Percentiles rank a stretch among this genome's conserved stretches.
Evolutionary conservation across 2,113 vertebrate genomes (phyloP).

Genomic region (Helogale parvula): DNA sequence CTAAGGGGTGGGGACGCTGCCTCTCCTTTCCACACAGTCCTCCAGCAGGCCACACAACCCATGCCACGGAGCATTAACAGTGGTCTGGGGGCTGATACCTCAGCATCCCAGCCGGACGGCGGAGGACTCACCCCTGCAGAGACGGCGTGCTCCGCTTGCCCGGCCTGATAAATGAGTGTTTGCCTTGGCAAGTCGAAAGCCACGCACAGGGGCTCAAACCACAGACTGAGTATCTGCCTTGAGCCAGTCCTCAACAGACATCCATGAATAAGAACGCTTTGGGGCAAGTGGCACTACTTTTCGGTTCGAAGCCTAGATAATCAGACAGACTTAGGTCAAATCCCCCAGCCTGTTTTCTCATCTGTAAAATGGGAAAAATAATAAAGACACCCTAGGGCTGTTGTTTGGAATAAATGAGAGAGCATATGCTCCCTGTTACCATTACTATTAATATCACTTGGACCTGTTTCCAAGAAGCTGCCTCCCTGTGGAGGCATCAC

Average conservation of each 20-base stretch:
- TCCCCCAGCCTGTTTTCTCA: not conserved
- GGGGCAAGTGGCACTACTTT: not conserved
- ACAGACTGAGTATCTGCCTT: not conserved
- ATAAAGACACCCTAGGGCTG: fast-evolving
- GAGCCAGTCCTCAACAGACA: not conserved
- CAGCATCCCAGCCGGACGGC: not conserved
- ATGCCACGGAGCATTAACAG: not conserved
- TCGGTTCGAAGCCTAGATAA: not conserved
- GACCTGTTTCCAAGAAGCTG: not conserved
- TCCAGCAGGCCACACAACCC: not conserved
- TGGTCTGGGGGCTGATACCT: no score
- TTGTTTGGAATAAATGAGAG: not conserved
- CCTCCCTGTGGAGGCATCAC: not conserved
- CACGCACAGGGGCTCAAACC: not conserved
- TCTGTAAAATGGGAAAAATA: not conserved
- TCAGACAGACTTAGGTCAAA: not conserved
- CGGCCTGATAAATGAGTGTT: not conserved
- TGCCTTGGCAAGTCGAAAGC: not conserved
- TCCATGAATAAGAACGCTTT: not conserved
- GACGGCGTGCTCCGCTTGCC: fast-evolving
- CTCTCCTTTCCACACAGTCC: fast-evolving
- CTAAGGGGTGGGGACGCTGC: fast-evolving
- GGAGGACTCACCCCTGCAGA: fast-evolving
- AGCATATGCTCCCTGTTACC: not conserved
- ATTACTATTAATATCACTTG: fast-evolving